Base-by-base conservation (phyloP, 2,888 invertebrate genomes). In the Stenodera caucasica region DNA sequence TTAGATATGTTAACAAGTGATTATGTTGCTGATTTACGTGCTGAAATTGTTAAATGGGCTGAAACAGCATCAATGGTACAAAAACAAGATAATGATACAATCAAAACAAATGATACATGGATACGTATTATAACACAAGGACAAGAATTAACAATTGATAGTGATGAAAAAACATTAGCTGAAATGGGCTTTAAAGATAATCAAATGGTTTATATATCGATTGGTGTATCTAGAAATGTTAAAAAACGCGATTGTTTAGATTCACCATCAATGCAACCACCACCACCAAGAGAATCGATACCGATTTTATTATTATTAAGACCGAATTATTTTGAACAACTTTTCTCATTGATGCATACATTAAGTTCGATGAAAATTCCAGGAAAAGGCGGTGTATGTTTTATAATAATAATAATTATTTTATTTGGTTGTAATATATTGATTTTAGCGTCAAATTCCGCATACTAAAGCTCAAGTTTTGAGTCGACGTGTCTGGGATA, bases 21-120 rank as follows among this genome's bases (percentile, higher is more conserved):
- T 81, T 88, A 92, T 66, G 90, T 97, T 26, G 96, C 95, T 3
- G 96, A 96, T 79, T 82, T 97, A 55, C 84, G 96, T 64, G 96
- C 96, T 0, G 96, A 96, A 83, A 94, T 96, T 57, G 92, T 94
- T n/a, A 90, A 92, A 68, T 96, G 96, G 96, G 96, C 95, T 92
- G 94, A 95, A 80, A 84, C 84, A 61, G 66, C 83, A 14, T 72
- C 76, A 51, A 83, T 83, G 76, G 78, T 74, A 45, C 75, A 76
- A 63, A 74, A 70, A 53, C 70, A 75, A 49, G 73, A 75, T 14
- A 65, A 64, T 33, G 73, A 75, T 56, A 57, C 63, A 5, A 68
- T 58, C 23, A 29, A 81, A 82, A 9, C 87, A 86, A 1, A 88
- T 86, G 32, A 81, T 87, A 57, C 90, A 86, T 14, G 82, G 0